A percentile compares a stretch with the other conserved stretches of the same genome.
Evolutionary conservation across 2,797 vertebrate species (phyloP).

Genomic region (Dermochelys coriacea): DNA sequence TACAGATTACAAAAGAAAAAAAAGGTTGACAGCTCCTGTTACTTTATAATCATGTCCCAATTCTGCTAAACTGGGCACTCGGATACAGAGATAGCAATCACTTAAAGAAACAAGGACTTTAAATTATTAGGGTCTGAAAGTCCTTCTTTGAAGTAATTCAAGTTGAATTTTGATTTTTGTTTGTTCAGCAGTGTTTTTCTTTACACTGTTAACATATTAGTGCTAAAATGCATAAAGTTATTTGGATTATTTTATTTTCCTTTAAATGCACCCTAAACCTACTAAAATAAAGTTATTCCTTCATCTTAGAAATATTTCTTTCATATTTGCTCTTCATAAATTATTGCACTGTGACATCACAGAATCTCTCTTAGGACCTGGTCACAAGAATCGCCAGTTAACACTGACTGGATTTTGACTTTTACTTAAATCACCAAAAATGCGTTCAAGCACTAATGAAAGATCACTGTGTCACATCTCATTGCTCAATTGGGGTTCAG

Average conservation of each 20-base stretch:
- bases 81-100: neutral
- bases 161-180: neutral
- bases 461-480: accelerated
- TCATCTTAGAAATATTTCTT: neutral
- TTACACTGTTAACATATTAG: neutral
- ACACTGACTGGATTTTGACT: neutral
- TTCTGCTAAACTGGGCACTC: neutral
- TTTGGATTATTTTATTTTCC: neutral
- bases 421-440: neutral
- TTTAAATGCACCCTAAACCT: neutral
- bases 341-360: neutral
- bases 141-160: neutral
- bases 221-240: neutral
- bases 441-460: neutral
- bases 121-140: neutral
- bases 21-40: neutral
- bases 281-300: neutral
- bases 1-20: neutral
- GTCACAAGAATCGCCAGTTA: neutral
- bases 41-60: neutral
- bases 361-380: neutral
- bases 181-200: neutral
- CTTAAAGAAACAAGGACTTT: neutral
- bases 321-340: neutral
- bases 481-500: neutral